Conservation (phyloP, 2,797 vertebrate species). For the Sphaeramia orbicularis region DNA sequence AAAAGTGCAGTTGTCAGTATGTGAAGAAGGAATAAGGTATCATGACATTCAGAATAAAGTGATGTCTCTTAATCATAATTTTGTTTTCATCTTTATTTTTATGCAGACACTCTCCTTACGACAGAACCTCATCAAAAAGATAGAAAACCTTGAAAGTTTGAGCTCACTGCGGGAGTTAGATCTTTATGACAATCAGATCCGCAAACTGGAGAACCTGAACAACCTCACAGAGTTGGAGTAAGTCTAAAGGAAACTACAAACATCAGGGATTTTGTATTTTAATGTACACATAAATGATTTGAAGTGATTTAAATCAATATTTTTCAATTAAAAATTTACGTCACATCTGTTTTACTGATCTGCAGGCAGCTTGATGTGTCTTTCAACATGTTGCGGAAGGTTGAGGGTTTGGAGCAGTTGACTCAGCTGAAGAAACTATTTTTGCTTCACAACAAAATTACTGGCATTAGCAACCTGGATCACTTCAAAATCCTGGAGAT, state of each 20-base stretch:
- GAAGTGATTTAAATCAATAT: background rate
- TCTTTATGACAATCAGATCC: constrained; percentile 98
- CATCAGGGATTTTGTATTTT: background rate
- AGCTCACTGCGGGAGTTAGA: constrained; percentile 91
- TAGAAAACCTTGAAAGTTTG: constrained; percentile 95
- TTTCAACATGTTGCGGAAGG: constrained; percentile 93
- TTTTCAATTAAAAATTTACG: too few species aligned
- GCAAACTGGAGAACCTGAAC: constrained; percentile 94
- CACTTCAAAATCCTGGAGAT: constrained; percentile 90
- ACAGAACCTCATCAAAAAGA: constrained; percentile 96
- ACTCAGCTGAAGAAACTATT: constrained; percentile 94
- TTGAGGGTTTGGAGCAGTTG: constrained; percentile 93
- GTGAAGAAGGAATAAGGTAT: background rate
- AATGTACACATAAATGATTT: background rate
- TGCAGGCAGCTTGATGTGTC: constrained; percentile 94
- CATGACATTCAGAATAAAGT: background rate
- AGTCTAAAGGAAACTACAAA: constrained; percentile 70
- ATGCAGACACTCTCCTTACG: constrained; percentile 94
- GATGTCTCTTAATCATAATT: background rate
- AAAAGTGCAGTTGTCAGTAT: background rate
- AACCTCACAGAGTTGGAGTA: constrained; percentile 92
- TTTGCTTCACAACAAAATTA: constrained; percentile 98
- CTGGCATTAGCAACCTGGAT: constrained; percentile 90
- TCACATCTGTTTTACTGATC: constrained; percentile 31
- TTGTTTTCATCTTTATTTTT: constrained; percentile 39